Percentiles rank a stretch among this genome's conserved stretches.
These are phyloP conservation scores for Spheniscus mendiculus DNA, from an alignment of 2,113 vertebrate genomes.

Conservation along the genomic window DNA sequence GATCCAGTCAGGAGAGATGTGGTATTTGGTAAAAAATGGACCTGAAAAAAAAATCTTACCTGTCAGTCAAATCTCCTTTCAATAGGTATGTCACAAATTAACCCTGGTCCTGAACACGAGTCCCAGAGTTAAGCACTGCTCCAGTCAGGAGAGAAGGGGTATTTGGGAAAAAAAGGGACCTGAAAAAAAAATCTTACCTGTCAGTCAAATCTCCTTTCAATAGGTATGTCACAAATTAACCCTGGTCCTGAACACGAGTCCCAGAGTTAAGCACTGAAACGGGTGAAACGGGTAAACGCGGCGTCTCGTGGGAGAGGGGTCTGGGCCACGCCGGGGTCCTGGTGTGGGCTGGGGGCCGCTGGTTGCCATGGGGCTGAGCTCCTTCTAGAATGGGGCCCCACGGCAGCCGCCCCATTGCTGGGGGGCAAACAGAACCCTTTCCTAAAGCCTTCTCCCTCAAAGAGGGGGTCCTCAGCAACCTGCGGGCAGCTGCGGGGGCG, in stretches of 20 bases:
- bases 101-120: background rate
- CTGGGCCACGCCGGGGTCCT: fast-evolving
- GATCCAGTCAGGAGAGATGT: background rate
- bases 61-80: background rate
- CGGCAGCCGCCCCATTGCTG: background rate
- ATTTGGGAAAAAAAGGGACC: background rate
- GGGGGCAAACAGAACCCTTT: background rate
- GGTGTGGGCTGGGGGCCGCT: fast-evolving
- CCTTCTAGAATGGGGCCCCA: background rate
- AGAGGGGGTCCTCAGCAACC: background rate
- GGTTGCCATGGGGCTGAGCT: background rate
- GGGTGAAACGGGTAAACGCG: fast-evolving
- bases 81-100: background rate
- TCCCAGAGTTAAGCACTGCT: background rate
- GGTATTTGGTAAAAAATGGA: background rate
- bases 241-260: background rate
- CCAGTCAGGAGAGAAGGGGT: background rate
- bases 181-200: background rate
- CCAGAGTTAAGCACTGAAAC: background rate
- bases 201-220: background rate
- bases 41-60: background rate
- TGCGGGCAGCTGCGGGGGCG: background rate
- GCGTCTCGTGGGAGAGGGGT: background rate
- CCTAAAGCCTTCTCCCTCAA: background rate
- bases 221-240: background rate